phyloP scores from a whole-genome alignment of 2,888 invertebrate species.

The Agonopterix arenella region DNA sequence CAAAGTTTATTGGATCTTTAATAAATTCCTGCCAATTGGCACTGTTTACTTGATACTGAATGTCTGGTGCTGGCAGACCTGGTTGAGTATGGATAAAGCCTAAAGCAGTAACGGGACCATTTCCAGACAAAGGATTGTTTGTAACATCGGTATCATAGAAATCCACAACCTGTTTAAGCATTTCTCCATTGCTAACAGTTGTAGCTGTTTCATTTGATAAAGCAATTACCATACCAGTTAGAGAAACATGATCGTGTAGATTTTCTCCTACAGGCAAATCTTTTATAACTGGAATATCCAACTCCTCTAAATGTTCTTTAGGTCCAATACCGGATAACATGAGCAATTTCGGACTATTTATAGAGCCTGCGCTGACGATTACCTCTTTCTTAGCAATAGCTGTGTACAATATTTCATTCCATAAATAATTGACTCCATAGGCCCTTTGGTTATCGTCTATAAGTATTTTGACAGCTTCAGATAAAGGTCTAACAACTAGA shows the following conservation, averaged over 20 bases:
- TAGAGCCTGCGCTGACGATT: slow-evolving; percentile 30
- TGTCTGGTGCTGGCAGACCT: slow-evolving; percentile 71
- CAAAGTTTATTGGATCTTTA: slow-evolving; percentile 60
- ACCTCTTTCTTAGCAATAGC: slow-evolving; percentile 26
- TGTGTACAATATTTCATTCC: not conserved
- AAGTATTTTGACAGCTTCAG: slow-evolving; percentile 72
- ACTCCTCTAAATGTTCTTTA: slow-evolving; percentile 23
- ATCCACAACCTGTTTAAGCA: slow-evolving; percentile 46
- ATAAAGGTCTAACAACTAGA: slow-evolving; percentile 61
- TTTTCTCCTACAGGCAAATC: slow-evolving; percentile 39
- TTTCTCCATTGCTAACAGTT: slow-evolving; percentile 40
- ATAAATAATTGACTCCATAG: slow-evolving; percentile 18
- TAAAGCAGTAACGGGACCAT: slow-evolving; percentile 70
- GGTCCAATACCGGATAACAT: slow-evolving; percentile 43
- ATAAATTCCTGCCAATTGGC: slow-evolving; percentile 35
- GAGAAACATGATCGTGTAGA: slow-evolving; percentile 28
- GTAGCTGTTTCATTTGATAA: slow-evolving; percentile 70
- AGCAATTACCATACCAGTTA: slow-evolving; percentile 36
- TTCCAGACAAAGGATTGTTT: slow-evolving; percentile 52
- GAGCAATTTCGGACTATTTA: slow-evolving; percentile 33
- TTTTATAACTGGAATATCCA: slow-evolving; percentile 25
- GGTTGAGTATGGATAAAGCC: slow-evolving; percentile 52
- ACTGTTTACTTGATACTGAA: slow-evolving; percentile 75
- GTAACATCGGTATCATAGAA: slow-evolving; percentile 29
- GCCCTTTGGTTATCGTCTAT: slow-evolving; percentile 57